Evolutionary conservation across 2,797 vertebrate genomes (phyloP).

Genomic region (Geotrypetes seraphini): DNA sequence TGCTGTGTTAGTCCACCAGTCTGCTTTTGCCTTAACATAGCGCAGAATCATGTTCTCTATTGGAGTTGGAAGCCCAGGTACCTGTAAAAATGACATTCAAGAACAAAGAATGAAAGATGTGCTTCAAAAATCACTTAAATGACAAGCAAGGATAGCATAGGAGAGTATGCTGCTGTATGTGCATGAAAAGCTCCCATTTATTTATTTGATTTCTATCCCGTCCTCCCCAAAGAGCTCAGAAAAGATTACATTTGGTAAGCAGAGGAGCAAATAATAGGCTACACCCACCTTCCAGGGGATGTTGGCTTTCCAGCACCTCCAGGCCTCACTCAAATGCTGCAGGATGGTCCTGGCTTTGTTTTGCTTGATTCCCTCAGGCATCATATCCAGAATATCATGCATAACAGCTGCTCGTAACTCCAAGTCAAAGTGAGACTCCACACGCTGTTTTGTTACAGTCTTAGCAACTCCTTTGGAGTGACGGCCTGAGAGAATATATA

Average conservation of each 20-base stretch:
- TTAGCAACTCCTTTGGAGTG: constrained; percentile 98
- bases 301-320: constrained; percentile 98
- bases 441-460: constrained; percentile 95
- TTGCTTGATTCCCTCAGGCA: constrained; percentile 98
- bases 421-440: constrained; percentile 97
- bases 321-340: constrained; percentile 95
- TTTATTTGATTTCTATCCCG: too few relatives aligned
- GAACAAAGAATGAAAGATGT: too few relatives aligned
- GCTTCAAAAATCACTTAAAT: too few relatives aligned
- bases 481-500: constrained; percentile 64
- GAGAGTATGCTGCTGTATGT: too few relatives aligned
- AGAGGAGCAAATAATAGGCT: too few relatives aligned
- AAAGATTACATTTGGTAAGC: too few relatives aligned
- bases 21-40: constrained; percentile 96
- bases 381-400: constrained; percentile 99
- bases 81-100: constrained; percentile 44
- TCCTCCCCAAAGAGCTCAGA: too few relatives aligned
- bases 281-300: constrained; percentile 91
- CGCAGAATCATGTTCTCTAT: constrained; percentile 99
- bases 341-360: constrained; percentile 97
- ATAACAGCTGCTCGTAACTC: constrained; percentile 95
- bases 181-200: too few relatives aligned
- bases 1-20: constrained; percentile 98
- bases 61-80: constrained; percentile 91
- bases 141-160: too few relatives aligned